A percentile compares a stretch with the other conserved stretches of the same genome.
phyloP scores from a whole-genome alignment of 2,113 vertebrate species.

The Rutilus rutilus region DNA sequence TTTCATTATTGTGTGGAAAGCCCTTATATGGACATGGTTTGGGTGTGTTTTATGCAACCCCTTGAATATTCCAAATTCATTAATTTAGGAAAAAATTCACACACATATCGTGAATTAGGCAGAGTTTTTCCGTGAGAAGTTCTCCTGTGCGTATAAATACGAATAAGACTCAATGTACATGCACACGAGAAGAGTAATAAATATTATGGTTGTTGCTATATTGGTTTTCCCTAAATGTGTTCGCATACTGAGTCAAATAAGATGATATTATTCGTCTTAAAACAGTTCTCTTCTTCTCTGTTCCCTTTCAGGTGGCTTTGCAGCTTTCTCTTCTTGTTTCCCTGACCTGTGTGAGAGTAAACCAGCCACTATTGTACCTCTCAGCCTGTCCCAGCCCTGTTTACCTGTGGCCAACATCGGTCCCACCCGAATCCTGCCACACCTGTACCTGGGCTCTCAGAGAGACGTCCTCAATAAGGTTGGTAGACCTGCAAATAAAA shows the following conservation, averaged over 20 bases:
- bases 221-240: not conserved
- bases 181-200: no score
- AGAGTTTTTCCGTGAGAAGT: no score
- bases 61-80: no score
- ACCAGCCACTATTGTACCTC: slow-evolving; percentile 85
- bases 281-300: not conserved
- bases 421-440: slow-evolving; percentile 93
- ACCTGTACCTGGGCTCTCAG: slow-evolving; percentile 97
- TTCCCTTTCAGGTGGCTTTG: slow-evolving; percentile 85
- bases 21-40: no score
- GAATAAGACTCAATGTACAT: no score
- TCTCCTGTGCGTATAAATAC: no score
- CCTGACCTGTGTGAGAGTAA: slow-evolving; percentile 93
- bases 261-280: not conserved
- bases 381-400: slow-evolving; percentile 97
- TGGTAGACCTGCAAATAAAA: not conserved
- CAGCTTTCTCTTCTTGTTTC: slow-evolving; percentile 96
- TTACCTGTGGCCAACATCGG: slow-evolving; percentile 90
- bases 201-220: not conserved
- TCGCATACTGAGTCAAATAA: not conserved
- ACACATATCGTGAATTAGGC: no score
- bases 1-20: no score
- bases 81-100: no score
- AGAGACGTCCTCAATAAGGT: slow-evolving; percentile 97
- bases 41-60: no score